Evolutionary conservation across 1,140 invertebrate species (phyloP).

Genomic region (Venustaconcha ellipsiformis): DNA sequence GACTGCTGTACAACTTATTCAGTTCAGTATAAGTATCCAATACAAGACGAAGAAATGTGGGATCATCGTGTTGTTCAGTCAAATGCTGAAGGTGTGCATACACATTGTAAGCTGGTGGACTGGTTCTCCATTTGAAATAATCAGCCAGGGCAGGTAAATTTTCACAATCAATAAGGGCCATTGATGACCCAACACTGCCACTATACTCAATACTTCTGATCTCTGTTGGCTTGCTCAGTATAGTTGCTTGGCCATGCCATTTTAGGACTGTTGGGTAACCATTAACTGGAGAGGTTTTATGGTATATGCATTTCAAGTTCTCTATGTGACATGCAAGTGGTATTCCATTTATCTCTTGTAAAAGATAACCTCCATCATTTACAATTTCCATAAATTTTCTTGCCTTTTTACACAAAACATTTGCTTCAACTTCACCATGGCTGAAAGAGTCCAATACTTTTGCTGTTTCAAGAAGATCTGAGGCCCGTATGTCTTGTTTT

Average conservation of each 20-base stretch:
- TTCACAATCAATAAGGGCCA: too few relatives aligned
- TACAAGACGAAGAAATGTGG: not conserved
- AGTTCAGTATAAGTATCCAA: not conserved
- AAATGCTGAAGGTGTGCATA: not conserved
- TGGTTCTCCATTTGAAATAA: constrained; percentile 5
- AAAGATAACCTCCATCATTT: not conserved
- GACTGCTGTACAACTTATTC: not conserved
- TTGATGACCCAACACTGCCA: too few relatives aligned
- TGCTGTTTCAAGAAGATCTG: not conserved
- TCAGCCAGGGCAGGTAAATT: too few relatives aligned
- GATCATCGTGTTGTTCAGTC: not conserved
- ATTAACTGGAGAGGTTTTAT: not conserved
- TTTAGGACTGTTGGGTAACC: not conserved
- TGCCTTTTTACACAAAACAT: not conserved
- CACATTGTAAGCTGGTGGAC: not conserved
- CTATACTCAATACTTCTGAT: too few relatives aligned
- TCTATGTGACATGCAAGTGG: not conserved
- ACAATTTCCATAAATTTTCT: not conserved
- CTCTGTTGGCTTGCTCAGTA: too few relatives aligned
- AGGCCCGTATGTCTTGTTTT: not conserved
- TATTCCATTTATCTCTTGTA: not conserved
- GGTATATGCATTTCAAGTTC: not conserved
- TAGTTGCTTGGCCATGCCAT: not conserved
- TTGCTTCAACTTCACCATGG: not conserved
- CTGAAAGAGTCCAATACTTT: not conserved